Percentiles rank a stretch among this genome's conserved stretches.
These are phyloP conservation scores for Tragelaphus eurycerus DNA, from an alignment of 2,797 vertebrate genomes.

Conservation along the genomic window DNA sequence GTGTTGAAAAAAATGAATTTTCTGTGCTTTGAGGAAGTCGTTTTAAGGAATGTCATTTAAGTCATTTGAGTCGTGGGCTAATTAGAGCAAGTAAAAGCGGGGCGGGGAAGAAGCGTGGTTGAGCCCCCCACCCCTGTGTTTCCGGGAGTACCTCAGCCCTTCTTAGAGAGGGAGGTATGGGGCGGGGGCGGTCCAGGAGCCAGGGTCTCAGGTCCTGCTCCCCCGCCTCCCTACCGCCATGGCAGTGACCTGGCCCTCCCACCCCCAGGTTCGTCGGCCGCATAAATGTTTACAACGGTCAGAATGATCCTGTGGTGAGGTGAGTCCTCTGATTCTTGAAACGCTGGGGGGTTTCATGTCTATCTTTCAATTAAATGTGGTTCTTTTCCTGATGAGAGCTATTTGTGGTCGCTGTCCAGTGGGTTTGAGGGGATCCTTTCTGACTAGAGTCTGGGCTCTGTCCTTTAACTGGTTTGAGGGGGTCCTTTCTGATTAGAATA, in stretches of 20 bases:
- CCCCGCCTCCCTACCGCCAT: accelerated
- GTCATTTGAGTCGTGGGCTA: not conserved
- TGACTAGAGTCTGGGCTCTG: no score
- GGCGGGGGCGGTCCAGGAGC: not conserved
- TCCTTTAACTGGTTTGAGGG: no score
- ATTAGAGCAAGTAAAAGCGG: not conserved
- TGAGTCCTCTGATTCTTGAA: constrained; percentile 71
- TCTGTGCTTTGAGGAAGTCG: not conserved
- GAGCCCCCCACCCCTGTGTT: not conserved
- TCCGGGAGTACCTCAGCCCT: not conserved
- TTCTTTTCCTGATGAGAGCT: no score
- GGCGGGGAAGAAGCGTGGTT: not conserved
- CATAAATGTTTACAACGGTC: constrained; percentile 94
- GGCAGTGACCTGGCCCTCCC: not conserved
- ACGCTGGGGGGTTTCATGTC: not conserved
- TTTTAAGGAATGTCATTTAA: not conserved
- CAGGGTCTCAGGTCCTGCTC: not conserved
- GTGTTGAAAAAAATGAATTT: not conserved
- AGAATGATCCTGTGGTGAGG: constrained; percentile 93
- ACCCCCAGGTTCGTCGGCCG: constrained; percentile 93
- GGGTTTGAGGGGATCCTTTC: no score
- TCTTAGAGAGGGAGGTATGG: not conserved
- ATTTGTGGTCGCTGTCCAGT: accelerated
- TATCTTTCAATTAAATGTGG: not conserved
- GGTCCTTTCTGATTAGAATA: no score